Evolutionary conservation across 2,113 vertebrate species (phyloP), one percentile per base, ranked within the genome.

Genomic region (Reinhardtius hippoglossoides): DNA sequence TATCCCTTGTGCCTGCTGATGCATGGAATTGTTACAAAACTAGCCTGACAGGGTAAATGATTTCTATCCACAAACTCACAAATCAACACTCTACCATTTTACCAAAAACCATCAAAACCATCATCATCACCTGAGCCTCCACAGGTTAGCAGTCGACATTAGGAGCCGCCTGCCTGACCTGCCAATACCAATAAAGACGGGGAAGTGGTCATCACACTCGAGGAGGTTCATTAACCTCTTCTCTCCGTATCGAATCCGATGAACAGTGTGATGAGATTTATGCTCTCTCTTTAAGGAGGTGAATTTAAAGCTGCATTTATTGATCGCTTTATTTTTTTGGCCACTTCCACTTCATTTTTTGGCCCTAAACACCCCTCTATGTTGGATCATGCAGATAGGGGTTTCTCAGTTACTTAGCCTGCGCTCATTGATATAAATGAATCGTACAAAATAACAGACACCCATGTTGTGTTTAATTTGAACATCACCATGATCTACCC

Each of bases 271-370:
- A 20, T 23, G 52, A 23, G 52, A 55, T 55, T 23, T 5, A 23
- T 55, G n/a, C n/a, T 4, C 21, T 26, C 13, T 26, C 8, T 15
- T 56, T 12, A n/a, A 56, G 54, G 23, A 60, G 15, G 15, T 35
- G 18, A 60, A 60, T 60, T 20, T n/a, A 60, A 37, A 60, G 58
- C 27, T n/a, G 15, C 58, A 35, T 35, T 37, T 37, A 60, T 60
- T 37, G 58, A 60, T 37, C 27, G 1, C 18, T 35, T 35, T 20
- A 26, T 35, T 59, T 35, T 26, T 57, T 57, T 57, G 56, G 56
- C 56, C 16, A 18, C 57, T 20, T 59, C 1, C 2, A 31, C 27
- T 59, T 59, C 26, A 35, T 12, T 60, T 60, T 35, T 60, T 60
- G 27, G 7, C 58, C 7, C 16, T 20, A 5, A 60, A 20, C 16